Evolutionary conservation across 2,888 invertebrate species (phyloP), one percentile per base, ranked within the genome.

Genomic region (Habrosyne pyritoides): DNA sequence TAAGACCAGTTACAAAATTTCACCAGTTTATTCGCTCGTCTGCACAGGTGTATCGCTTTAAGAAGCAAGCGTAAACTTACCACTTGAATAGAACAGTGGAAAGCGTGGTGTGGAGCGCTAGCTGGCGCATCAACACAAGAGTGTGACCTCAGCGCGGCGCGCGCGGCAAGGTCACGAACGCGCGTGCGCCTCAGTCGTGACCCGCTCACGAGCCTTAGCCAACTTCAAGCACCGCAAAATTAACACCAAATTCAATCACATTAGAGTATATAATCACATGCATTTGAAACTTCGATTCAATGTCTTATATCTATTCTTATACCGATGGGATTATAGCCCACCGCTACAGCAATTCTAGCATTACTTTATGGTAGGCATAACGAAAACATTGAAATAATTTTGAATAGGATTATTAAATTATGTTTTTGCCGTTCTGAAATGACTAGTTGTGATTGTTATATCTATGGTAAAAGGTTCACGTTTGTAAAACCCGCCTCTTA

Each of bases 111-210:
- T 69, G 74, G 73, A 76, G 73, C 78, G 79, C 77, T 69, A 67
- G 84, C 85, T 70, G 67, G 84, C 85, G 87, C 89, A 89, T 89
- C 89, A 85, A 81, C 86, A 83, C 85, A 81, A 84, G 79, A 86
- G 82, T 84, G 84, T 85, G 89, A 90, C 91, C 90, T 91, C 89
- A 86, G 85, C 73, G 77, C 83, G 78, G 87, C 86, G 87, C 87
- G 84, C 87, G 86, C 87, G 84, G 87, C 92, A 92, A 92, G 92
- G 92, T 92, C 92, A 92, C 89, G 91, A 91, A 86, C 91, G 88
- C 91, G 91, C 91, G 91, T 91, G 90, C 89, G 84, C 82, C 77
- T 81, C 80, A 84, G 84, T 91, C 91, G 92, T 91, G 92, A 93
- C 93, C 91, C 89, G 93, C 83, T 88, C 90, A 84, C 85, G 87